These are phyloP conservation scores for Nebria salina DNA, from an alignment of 2,888 invertebrate genomes.

Conservation along the genomic window DNA sequence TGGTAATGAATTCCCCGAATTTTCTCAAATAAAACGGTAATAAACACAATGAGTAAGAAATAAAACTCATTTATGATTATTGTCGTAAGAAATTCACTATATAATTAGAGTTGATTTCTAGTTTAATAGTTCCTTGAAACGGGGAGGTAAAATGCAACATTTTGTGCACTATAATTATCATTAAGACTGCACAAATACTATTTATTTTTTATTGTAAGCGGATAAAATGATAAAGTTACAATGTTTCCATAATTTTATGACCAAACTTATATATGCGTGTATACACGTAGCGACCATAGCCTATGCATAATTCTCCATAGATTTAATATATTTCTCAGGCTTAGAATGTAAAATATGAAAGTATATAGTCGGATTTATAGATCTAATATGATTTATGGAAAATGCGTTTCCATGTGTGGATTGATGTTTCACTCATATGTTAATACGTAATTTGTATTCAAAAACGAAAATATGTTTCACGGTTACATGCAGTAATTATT, in stretches of 20 bases:
- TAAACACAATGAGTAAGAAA: conserved; percentile 14
- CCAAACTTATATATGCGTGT: neutral
- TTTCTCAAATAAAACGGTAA: neutral
- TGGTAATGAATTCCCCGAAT: neutral
- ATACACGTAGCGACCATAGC: neutral
- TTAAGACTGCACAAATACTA: conserved; percentile 21
- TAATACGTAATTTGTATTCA: conserved; percentile 4
- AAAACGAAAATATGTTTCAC: neutral
- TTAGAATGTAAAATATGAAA: neutral
- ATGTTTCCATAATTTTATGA: neutral
- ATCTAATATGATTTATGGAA: neutral
- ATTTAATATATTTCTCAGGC: too few species aligned
- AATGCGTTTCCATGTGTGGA: neutral
- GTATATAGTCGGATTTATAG: neutral
- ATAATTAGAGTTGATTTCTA: conserved; percentile 39
- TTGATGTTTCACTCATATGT: conserved; percentile 11
- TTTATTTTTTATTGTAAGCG: neutral
- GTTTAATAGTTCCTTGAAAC: conserved; percentile 38
- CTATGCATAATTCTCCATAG: too few species aligned
- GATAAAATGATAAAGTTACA: neutral
- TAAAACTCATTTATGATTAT: conserved; percentile 30
- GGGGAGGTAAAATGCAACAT: conserved; percentile 4
- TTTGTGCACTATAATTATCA: conserved; percentile 38
- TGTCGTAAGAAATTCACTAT: conserved; percentile 21
- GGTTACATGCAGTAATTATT: neutral